Evolutionary conservation across 2,113 vertebrate genomes (phyloP).

Genomic region (Aythya baeri): DNA sequence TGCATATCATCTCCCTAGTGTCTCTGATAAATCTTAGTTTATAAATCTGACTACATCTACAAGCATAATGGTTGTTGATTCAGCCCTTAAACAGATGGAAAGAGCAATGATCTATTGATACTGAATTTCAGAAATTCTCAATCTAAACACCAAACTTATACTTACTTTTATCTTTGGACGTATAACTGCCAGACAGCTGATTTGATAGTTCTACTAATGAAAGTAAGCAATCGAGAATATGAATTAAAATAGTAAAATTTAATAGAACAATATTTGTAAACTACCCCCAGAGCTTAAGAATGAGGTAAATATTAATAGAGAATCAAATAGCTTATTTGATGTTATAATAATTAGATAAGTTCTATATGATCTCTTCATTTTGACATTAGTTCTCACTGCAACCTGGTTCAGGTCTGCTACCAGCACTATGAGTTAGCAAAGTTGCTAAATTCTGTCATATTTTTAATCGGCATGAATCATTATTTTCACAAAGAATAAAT

Average conservation of each 20-base stretch:
- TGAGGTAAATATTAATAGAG: not conserved
- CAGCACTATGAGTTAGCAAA: not conserved
- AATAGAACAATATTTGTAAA: not conserved
- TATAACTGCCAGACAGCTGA: not conserved
- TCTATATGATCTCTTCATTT: not conserved
- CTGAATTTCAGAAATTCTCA: not conserved
- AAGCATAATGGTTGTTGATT: not conserved
- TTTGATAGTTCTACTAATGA: not conserved
- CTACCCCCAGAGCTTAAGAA: not conserved
- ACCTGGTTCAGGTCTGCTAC: not conserved
- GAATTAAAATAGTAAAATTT: not conserved
- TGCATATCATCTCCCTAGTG: not conserved
- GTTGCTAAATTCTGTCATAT: not conserved
- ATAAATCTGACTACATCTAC: not conserved
- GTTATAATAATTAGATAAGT: not conserved
- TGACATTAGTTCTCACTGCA: not conserved
- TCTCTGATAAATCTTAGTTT: not conserved
- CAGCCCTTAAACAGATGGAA: not conserved
- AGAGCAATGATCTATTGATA: not conserved
- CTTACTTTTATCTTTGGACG: not conserved
- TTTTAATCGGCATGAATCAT: not conserved
- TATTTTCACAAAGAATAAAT: not conserved
- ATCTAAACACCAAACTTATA: not conserved
- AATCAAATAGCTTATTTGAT: not conserved
- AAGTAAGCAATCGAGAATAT: not conserved